Evolutionary conservation across 2,113 vertebrate species (phyloP).

Genomic region (Lasiurus cinereus): DNA sequence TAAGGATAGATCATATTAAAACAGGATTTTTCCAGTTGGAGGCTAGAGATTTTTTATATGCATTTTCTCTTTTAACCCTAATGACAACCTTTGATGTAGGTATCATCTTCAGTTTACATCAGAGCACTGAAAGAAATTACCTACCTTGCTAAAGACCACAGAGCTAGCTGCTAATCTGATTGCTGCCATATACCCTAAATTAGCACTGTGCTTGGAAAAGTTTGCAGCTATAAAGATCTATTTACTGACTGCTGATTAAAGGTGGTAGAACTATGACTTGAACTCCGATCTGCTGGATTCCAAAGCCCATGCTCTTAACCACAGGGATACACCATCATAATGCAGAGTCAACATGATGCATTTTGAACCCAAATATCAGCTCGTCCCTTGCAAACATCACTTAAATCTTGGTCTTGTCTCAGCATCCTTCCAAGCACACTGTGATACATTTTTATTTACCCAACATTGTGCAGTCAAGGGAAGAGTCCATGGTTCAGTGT

Average conservation of each 20-base stretch:
- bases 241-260: not conserved
- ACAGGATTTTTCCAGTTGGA: not conserved
- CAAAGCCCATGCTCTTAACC: not conserved
- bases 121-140: not conserved
- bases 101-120: not conserved
- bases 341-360: not conserved
- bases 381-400: not conserved
- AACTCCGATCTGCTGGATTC: not conserved
- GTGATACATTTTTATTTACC: no score
- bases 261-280: not conserved
- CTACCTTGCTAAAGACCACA: not conserved
- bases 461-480: not conserved
- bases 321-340: fast-evolving
- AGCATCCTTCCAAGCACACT: not conserved
- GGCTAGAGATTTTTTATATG: not conserved
- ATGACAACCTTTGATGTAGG: not conserved
- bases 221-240: not conserved
- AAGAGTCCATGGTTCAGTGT: not conserved
- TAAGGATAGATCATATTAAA: not conserved
- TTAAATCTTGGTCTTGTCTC: not conserved
- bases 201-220: not conserved
- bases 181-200: not conserved
- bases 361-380: not conserved
- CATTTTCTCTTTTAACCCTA: not conserved
- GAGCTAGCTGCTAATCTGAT: not conserved